Evolutionary conservation across 2,113 vertebrate species (phyloP), one percentile per base, ranked within the genome.

Genomic region (Hemiprocne comata): DNA sequence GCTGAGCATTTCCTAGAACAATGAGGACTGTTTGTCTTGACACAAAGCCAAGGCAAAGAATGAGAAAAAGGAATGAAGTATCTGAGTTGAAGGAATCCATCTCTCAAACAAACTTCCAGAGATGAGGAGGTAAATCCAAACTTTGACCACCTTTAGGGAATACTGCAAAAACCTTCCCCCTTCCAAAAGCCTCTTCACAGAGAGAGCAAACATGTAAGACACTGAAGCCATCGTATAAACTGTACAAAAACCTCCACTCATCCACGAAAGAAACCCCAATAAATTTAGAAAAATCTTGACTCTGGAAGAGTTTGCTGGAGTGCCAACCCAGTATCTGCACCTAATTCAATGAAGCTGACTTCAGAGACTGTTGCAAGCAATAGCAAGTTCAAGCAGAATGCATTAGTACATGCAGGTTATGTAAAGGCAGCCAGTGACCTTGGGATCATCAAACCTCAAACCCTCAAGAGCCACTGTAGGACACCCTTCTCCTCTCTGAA

Each of bases 181-280:
- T 62, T 87, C 62, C 62, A 61, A 57, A 88, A 65, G 40, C 14
- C 48, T 85, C 57, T 48, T 55, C 34, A 19, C 20, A 7, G 11
- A 13, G 48, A 72, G 12, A 34, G 66, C n/a, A 61, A 75, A 78
- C 3, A 14, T 10, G 15, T 36, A 38, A 31, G 65, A 42, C 73
- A 38, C 46, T 54, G 71, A 57, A 61, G 34, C 53, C 16, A 26
- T 17, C 57, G 0, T 1, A 31, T 10, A 29, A 55, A 46, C 10
- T 5, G n/a, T 13, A 31, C 24, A 9, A 21, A 73, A 55, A 2
- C 2, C 10, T 15, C 44, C 26, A 20, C 11, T 76, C 20, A 31
- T 10, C 17, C 7, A 0, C 1, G 7, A 21, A 33, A 58, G 8
- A 60, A 53, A 2, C 0, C 0, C 6, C 3, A 34, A n/a, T 38